Percentiles rank a stretch among this genome's conserved stretches.
Evolutionary conservation across 2,113 vertebrate species (phyloP).

Genomic region (Choloepus hoffmanni): DNA sequence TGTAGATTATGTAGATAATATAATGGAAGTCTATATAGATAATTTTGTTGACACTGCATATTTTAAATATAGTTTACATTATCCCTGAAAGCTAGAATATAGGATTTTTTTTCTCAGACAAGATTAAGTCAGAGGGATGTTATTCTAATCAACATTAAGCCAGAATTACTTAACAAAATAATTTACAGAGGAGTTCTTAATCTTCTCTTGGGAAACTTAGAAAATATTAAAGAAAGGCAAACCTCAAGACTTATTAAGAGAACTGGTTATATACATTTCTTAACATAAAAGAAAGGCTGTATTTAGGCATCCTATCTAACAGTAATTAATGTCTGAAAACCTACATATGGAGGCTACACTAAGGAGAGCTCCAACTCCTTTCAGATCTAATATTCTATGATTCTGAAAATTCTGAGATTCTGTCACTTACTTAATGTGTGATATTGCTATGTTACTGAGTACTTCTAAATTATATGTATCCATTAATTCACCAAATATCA

Average conservation of each 20-base stretch:
- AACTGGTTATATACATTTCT: not conserved
- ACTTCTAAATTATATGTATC: not conserved
- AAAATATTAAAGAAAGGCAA: not conserved
- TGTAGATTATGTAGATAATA: not conserved
- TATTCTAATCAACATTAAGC: conserved; percentile 16
- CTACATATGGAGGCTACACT: not conserved
- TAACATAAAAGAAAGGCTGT: not conserved
- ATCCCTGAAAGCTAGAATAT: not conserved
- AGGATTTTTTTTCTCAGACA: conserved; percentile 21
- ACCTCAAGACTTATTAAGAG: not conserved
- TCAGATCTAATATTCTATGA: not conserved
- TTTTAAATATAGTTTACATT: not conserved
- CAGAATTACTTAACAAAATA: not conserved
- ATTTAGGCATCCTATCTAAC: not conserved
- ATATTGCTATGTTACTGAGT: not conserved
- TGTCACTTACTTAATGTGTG: not conserved
- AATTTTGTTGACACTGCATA: not conserved
- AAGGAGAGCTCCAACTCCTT: not conserved
- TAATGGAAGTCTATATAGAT: not conserved
- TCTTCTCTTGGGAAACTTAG: not conserved
- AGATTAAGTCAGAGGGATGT: conserved; percentile 28
- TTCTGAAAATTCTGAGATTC: not conserved
- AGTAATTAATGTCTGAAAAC: not conserved
- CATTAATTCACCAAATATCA: not conserved
- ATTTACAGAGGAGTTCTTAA: not conserved